A percentile compares a stretch with the other conserved stretches of the same genome.
Conservation (phyloP, 2,113 vertebrate species). For the Fulmarus glacialis region DNA sequence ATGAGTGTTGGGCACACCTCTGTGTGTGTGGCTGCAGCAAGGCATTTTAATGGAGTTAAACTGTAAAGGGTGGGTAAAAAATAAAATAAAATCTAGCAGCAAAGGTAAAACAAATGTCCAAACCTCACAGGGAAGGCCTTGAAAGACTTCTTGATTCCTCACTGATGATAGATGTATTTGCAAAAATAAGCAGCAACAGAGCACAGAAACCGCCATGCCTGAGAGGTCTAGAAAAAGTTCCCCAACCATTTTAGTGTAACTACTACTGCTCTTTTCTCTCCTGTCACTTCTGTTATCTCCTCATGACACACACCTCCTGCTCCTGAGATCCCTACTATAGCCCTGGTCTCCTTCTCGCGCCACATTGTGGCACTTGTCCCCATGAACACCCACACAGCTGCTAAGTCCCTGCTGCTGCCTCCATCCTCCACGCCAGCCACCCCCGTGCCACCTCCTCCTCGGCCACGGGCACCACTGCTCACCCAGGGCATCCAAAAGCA, state of each 20-base stretch:
- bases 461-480: background rate
- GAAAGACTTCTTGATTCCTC: background rate
- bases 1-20: background rate
- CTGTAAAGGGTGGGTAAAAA: background rate
- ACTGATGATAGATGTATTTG: rapidly evolving
- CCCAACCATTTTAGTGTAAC: background rate
- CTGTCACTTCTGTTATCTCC: background rate
- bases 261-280: background rate
- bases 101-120: background rate
- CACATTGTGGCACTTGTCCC: background rate
- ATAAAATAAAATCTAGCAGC: background rate
- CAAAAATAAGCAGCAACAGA: background rate
- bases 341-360: background rate
- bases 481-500: background rate
- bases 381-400: background rate
- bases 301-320: background rate
- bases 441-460: background rate
- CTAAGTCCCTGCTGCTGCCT: background rate
- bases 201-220: background rate
- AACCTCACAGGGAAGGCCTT: background rate
- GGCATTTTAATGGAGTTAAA: background rate
- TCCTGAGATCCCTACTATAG: background rate
- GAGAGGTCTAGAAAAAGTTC: background rate
- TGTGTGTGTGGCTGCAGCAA: background rate
- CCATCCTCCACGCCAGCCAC: too few species aligned